phyloP scores from a whole-genome alignment of 2,797 vertebrate species.

The Cossypha dichroa region DNA sequence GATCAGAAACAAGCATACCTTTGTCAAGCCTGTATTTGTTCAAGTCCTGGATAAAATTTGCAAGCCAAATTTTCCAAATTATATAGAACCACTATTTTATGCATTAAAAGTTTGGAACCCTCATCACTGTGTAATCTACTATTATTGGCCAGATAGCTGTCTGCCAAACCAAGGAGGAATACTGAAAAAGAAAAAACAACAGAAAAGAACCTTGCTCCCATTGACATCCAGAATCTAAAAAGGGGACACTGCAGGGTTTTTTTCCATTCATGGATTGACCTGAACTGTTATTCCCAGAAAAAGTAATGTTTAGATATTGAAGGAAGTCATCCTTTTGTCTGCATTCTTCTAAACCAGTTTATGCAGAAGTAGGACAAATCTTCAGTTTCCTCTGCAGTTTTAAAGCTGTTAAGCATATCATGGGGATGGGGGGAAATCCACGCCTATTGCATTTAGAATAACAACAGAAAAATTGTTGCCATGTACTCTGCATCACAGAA shows the following conservation, averaged over 20 bases:
- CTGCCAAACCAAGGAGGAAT: conserved; percentile 41
- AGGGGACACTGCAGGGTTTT: neutral
- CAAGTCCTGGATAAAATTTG: conserved; percentile 11
- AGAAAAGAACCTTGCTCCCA: neutral
- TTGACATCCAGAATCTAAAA: conserved; percentile 18
- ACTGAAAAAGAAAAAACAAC: neutral
- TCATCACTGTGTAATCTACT: neutral
- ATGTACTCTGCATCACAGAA: neutral
- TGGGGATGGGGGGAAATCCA: neutral
- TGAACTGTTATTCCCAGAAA: neutral
- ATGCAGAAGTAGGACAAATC: neutral
- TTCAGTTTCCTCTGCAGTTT: neutral
- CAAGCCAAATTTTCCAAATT: conserved; percentile 40
- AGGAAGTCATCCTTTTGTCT: neutral
- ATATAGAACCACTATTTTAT: conserved; percentile 46
- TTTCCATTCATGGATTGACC: neutral
- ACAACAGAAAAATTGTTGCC: neutral
- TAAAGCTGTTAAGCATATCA: neutral
- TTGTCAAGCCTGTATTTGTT: conserved; percentile 68
- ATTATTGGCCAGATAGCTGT: conserved; percentile 31
- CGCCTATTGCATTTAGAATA: neutral
- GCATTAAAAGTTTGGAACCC: conserved; percentile 34
- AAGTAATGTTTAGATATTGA: neutral
- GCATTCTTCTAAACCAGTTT: neutral
- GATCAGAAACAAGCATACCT: conserved; percentile 75